These are phyloP conservation scores for Stenopsyche tienmushanensis DNA, from an alignment of 1,140 invertebrate species.

Conservation along the genomic window DNA sequence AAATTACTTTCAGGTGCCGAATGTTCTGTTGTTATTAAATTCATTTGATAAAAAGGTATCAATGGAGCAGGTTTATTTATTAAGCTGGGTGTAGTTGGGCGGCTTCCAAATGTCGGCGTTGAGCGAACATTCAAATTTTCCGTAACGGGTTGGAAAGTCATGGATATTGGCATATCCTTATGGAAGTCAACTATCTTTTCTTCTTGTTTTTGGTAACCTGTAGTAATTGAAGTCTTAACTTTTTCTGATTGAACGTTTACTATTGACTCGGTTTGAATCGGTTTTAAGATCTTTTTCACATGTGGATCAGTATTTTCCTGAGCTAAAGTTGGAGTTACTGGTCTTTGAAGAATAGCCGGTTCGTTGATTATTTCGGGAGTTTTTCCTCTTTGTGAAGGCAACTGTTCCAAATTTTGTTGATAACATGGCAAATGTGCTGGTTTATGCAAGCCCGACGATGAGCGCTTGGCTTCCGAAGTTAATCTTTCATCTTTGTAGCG, in stretches of 20 bases:
- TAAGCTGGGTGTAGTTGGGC: conserved; percentile 62
- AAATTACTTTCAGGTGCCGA: conserved; percentile 56
- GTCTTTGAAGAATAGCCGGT: conserved; percentile 46
- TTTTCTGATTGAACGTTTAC: conserved; percentile 40
- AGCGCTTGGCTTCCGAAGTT: conserved; percentile 44
- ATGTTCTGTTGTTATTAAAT: conserved; percentile 61
- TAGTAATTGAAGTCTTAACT: conserved; percentile 18
- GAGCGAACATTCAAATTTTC: conserved; percentile 53
- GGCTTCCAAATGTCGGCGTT: conserved; percentile 49
- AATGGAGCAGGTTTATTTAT: conserved; percentile 66
- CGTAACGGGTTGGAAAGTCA: conserved; percentile 61
- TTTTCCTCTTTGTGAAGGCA: conserved; percentile 56
- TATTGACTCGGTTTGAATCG: conserved; percentile 35
- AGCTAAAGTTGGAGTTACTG: conserved; percentile 46
- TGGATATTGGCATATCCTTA: conserved; percentile 48
- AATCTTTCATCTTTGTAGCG: conserved; percentile 47
- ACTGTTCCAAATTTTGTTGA: conserved; percentile 60
- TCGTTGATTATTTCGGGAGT: conserved; percentile 52
- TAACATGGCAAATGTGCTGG: conserved; percentile 61
- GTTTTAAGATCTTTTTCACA: conserved; percentile 44
- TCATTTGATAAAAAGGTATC: conserved; percentile 67
- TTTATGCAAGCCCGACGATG: conserved; percentile 57
- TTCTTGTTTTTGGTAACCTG: conserved; percentile 13
- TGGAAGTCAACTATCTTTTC: conserved; percentile 42
- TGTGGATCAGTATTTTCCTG: conserved; percentile 43